Conservation (phyloP, 2,888 invertebrate genomes). For the Boloria euphrosyne region DNA sequence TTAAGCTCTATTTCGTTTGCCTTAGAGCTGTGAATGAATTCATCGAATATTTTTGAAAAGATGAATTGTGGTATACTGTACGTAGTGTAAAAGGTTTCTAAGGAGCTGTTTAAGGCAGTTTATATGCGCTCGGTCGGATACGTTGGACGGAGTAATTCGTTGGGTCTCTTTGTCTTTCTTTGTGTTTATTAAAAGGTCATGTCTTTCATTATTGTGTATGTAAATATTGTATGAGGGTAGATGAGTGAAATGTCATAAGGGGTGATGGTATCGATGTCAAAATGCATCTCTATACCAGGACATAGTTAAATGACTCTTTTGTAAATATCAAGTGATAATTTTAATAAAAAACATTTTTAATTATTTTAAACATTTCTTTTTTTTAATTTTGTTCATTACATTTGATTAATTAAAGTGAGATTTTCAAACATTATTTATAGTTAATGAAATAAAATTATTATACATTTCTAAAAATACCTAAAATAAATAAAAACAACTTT, state of each 20-base stretch:
- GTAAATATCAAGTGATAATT: too few relatives aligned
- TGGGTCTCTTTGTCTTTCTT: constrained; percentile 44
- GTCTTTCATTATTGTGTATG: constrained; percentile 21
- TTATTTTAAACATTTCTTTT: too few relatives aligned
- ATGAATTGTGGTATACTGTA: constrained; percentile 24
- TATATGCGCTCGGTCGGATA: constrained; percentile 56
- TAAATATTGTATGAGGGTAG: constrained; percentile 12
- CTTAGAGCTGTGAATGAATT: constrained; percentile 41
- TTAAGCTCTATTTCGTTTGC: constrained; percentile 13
- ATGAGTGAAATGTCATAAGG: constrained; percentile 8
- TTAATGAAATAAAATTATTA: too few relatives aligned
- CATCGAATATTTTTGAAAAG: neutral
- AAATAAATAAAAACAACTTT: too few relatives aligned
- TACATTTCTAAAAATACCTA: too few relatives aligned
- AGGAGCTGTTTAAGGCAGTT: constrained; percentile 57
- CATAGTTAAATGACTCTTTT: too few relatives aligned
- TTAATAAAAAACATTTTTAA: too few relatives aligned
- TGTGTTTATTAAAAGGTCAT: constrained; percentile 25
- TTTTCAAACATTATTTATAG: too few relatives aligned
- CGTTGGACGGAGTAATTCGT: constrained; percentile 47
- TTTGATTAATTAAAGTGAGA: too few relatives aligned
- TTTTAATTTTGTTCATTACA: too few relatives aligned
- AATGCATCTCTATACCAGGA: neutral
- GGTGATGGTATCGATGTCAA: neutral
- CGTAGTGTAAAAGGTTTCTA: constrained; percentile 55